These are phyloP conservation scores for Pemphredon lugubris DNA, from an alignment of 2,888 invertebrate species.

Conservation along the genomic window DNA sequence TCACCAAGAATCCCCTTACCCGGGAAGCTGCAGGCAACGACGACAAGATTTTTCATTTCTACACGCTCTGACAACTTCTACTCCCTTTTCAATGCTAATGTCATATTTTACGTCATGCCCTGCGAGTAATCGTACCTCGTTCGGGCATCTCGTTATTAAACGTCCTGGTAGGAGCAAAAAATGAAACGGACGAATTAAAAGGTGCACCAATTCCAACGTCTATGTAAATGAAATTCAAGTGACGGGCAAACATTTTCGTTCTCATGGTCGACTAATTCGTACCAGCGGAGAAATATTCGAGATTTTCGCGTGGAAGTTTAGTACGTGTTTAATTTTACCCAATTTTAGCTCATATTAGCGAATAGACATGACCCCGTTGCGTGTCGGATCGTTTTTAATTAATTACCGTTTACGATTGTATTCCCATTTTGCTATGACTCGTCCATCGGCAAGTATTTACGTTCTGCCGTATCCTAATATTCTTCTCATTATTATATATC, in stretches of 20 bases:
- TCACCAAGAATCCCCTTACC: not conserved
- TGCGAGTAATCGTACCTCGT: conserved; percentile 13
- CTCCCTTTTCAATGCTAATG: conserved; percentile 19
- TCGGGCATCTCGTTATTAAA: conserved; percentile 28
- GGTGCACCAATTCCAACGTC: conserved; percentile 19
- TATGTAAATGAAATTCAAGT: conserved; percentile 37
- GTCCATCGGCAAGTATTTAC: too few relatives aligned
- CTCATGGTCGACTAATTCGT: conserved; percentile 5
- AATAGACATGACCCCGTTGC: too few relatives aligned
- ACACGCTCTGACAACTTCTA: conserved; percentile 10
- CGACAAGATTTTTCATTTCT: conserved; percentile 24
- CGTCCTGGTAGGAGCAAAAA: conserved; percentile 7
- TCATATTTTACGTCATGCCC: conserved; percentile 26
- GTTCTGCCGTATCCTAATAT: too few relatives aligned
- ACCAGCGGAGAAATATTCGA: not conserved
- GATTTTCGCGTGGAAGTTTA: not conserved
- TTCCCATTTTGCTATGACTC: too few relatives aligned
- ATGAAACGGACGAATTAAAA: conserved; percentile 15
- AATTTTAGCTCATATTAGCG: too few relatives aligned
- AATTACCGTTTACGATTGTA: too few relatives aligned
- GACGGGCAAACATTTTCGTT: conserved; percentile 36
- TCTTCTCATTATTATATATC: too few relatives aligned
- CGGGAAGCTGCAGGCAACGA: too few relatives aligned
- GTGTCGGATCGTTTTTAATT: not conserved
- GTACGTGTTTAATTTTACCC: too few relatives aligned